A percentile compares a stretch with the other conserved stretches of the same genome.
Conservation (phyloP, 2,888 invertebrate genomes). For the Plagodis dolabraria region DNA sequence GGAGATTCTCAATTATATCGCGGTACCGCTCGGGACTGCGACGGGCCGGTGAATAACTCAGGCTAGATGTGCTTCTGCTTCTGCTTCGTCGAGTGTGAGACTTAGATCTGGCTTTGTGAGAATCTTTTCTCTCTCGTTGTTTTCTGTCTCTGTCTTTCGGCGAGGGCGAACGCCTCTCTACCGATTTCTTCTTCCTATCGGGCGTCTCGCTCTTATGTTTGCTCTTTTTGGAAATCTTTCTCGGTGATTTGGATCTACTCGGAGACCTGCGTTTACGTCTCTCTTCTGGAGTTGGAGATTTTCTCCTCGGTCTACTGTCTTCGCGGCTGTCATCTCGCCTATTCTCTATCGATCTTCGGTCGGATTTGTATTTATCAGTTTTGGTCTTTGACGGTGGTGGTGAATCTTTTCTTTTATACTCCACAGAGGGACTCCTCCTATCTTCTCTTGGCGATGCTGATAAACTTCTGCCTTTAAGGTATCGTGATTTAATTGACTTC, state of each 20-base stretch:
- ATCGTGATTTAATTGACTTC: constrained; percentile 44
- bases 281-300: constrained; percentile 30
- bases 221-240: constrained; percentile 55
- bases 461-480: constrained; percentile 50
- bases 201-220: constrained; percentile 55
- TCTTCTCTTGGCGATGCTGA: constrained; percentile 49
- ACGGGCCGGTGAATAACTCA: constrained; percentile 89
- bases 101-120: constrained; percentile 52
- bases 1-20: constrained; percentile 85
- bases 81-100: constrained; percentile 65
- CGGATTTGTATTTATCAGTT: constrained; percentile 54
- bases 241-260: constrained; percentile 62
- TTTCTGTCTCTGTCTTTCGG: constrained; percentile 43
- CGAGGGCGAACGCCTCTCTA: constrained; percentile 43
- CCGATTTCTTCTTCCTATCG: constrained; percentile 51
- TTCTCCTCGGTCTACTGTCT: constrained; percentile 17
- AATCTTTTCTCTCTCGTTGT: constrained; percentile 50
- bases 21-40: constrained; percentile 88
- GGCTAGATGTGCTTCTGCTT: constrained; percentile 81
- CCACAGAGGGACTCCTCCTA: constrained; percentile 56
- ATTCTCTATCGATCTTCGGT: constrained; percentile 50
- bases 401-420: constrained; percentile 54
- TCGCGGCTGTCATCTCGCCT: constrained; percentile 47
- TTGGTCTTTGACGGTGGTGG: constrained; percentile 51
- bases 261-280: constrained; percentile 34